phyloP scores from a whole-genome alignment of 53 echinoderm and acorn worm species.

The Glandiceps talaboti region DNA sequence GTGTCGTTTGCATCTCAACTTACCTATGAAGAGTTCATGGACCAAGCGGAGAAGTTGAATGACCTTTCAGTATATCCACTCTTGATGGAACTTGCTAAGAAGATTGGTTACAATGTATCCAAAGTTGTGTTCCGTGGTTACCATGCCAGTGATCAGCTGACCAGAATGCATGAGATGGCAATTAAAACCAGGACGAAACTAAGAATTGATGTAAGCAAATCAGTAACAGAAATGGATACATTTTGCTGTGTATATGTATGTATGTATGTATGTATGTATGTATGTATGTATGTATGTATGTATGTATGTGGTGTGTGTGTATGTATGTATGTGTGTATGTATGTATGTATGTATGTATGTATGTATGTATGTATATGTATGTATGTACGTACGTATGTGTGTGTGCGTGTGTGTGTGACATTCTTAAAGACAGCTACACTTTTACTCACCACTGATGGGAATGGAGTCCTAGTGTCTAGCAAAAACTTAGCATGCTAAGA shows the following conservation, averaged over 20 bases:
- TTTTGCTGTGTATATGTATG: neutral
- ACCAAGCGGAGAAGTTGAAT: neutral
- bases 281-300: neutral
- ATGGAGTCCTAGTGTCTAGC: no score
- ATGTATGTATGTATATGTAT: neutral
- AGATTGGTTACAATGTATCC: conserved; percentile 7
- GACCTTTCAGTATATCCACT: conserved; percentile 1
- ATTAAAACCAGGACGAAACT: conserved; percentile 7
- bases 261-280: neutral
- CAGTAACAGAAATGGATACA: neutral
- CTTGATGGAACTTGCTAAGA: conserved; percentile 6
- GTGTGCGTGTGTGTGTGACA: neutral
- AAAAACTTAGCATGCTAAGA: no score
- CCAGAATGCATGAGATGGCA: neutral
- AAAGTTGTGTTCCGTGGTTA: conserved; percentile 14
- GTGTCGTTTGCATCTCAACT: conserved; percentile 2
- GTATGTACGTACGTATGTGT: neutral
- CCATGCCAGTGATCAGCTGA: conserved; percentile 2
- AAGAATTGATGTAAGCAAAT: conserved; percentile 3
- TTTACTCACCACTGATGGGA: no score
- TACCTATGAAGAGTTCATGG: conserved; percentile 12
- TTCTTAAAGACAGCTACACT: no score
- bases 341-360: neutral
- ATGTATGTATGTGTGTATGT: neutral
- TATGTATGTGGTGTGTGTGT: neutral